Evolutionary conservation across 2,113 vertebrate genomes (phyloP).

Genomic region (Periophthalmodon schlosseri): DNA sequence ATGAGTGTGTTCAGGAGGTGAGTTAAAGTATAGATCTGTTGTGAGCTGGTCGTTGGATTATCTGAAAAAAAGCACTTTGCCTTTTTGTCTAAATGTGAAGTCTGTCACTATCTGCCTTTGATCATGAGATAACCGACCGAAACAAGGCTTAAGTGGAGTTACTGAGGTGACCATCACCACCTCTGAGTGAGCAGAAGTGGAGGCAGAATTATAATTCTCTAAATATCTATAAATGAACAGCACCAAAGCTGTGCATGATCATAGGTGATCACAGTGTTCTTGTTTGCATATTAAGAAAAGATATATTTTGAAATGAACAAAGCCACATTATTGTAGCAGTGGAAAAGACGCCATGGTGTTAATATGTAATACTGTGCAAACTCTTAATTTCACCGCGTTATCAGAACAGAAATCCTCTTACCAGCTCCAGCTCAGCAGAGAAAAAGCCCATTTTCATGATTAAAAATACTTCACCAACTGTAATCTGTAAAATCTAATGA

Average conservation of each 20-base stretch:
- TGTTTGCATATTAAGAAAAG: neutral
- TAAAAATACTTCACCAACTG: conserved; percentile 52
- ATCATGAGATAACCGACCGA: too few species aligned
- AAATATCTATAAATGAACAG: neutral
- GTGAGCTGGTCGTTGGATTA: too few species aligned
- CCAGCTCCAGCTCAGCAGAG: conserved; percentile 21
- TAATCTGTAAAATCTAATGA: neutral
- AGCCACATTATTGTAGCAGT: neutral
- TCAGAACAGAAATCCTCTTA: conserved; percentile 66
- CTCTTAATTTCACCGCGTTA: conserved; percentile 62
- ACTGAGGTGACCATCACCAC: too few species aligned
- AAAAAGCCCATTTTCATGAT: conserved; percentile 53
- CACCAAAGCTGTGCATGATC: neutral
- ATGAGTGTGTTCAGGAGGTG: too few species aligned
- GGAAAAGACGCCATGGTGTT: conserved; percentile 24
- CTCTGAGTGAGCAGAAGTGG: too few species aligned
- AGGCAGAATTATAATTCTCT: too few species aligned
- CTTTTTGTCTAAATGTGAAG: too few species aligned
- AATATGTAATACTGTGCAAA: conserved; percentile 30
- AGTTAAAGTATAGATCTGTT: neutral
- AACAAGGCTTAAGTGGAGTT: too few species aligned
- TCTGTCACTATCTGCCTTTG: too few species aligned
- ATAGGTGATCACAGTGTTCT: neutral
- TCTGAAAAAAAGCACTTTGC: too few species aligned
- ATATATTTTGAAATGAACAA: neutral